Evolutionary conservation across 2,797 vertebrate genomes (phyloP), one percentile per base, ranked within the genome.

Genomic region (Paguma larvata): DNA sequence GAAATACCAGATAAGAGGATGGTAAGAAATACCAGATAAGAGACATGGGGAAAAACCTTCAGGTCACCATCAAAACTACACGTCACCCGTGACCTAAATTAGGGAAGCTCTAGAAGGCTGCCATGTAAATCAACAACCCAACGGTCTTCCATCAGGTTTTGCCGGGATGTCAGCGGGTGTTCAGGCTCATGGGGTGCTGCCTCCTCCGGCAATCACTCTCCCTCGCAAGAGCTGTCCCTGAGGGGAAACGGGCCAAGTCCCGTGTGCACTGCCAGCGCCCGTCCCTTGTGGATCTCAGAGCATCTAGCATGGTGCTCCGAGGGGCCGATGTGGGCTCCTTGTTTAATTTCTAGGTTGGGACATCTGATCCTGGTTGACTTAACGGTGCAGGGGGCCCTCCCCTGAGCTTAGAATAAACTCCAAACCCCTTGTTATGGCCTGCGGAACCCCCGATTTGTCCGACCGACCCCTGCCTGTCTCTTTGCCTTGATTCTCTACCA

Each of bases 191-290:
- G 14, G 25, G 72, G 34, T 32, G 9, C 21, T 85, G 68, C 44
- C 2, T 72, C 44, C 18, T 51, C 79, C 53, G 19, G 70, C 56
- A 84, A 23, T 48, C n/a, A 27, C 12, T 56, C 46, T 16, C 12
- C 44, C 44, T 18, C 12, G 19, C 9, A 19, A 27, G 59, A 41
- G 11, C 27, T 15, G 12, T 41, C 13, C 67, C 23, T 32, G 8
- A 59, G 41, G 3, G 19, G 83, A 48, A 41, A 30, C 0, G 15
- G 44, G 48, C 18, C 46, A 32, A 5, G 21, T 11, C 19, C 30
- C 6, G 3, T 10, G 41, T 9, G 1, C 1, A 5, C 0, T 1
- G 14, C 6, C 25, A 9, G 9, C 1, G 6, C 44, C 65, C 6
- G 6, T 0, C 7, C 0, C 23, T 27, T 32, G 27, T 21, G 32